Base-by-base conservation (phyloP, 2,888 invertebrate species). In the Epirrhoe alternata region DNA sequence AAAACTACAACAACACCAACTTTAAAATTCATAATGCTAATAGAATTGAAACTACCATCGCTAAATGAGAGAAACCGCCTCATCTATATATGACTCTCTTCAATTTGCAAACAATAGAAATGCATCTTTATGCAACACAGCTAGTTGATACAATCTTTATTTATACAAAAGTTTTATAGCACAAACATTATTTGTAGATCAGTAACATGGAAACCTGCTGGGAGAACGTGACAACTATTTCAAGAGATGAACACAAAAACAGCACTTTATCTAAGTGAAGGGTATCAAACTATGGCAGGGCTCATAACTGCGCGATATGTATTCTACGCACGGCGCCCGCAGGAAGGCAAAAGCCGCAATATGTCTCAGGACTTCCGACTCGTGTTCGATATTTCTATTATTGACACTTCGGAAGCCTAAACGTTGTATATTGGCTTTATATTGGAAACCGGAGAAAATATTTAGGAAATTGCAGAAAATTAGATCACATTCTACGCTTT, bases 261-360 rank as follows among this genome's bases (percentile, higher is more conserved):
- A 82, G 76, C 83, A 85, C 81, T 85, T 83, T 82, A 80, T 78
- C 77, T 82, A 81, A 85, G 82, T 83, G 83, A 80, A 78, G 82
- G 82, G 83, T 83, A 84, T 82, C 81, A 78, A 81, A 81, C 76
- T 80, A 80, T 75, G 71, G 73, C 72, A 73, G 79, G 79, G 74
- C 71, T 81, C 76, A 80, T 84, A 84, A 82, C 82, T 75, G 76
- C 75, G 65, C 74, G 70, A 86, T 91, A 79, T 81, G 81, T 87
- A 90, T 91, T 88, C 90, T 77, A 77, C 73, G 68, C 87, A 83
- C 85, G 85, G 70, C 61, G 70, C 69, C 67, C 71, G 74, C 81
- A 85, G 88, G 90, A 89, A 88, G 86, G 89, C 88, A 86, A 87
- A 89, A 87, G 81, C 86, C 87, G 84, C 87, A 88, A 84, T 84